A percentile compares a stretch with the other conserved stretches of the same genome.
These are phyloP conservation scores for Sarcophaga bullata DNA, from an alignment of 1,140 invertebrate genomes.

Conservation along the genomic window DNA sequence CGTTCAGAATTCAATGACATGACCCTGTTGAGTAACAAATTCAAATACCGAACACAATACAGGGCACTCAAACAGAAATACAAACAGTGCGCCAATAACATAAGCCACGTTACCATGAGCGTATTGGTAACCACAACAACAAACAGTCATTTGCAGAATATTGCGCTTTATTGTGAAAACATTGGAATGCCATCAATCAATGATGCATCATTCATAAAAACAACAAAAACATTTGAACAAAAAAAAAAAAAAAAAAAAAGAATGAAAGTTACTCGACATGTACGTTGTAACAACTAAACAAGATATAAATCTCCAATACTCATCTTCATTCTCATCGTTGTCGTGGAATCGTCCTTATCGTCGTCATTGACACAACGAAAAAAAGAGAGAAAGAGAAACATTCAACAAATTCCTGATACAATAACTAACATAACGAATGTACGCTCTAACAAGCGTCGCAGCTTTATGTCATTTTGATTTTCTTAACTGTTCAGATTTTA, in stretches of 20 bases:
- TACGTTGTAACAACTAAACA: background rate
- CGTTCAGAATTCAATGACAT: too few relatives aligned
- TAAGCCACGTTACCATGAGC: background rate
- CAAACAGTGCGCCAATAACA: background rate
- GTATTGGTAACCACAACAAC: constrained; percentile 13
- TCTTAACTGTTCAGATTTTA: background rate
- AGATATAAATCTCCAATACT: background rate
- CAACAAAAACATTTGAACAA: too few relatives aligned
- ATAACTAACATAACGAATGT: background rate
- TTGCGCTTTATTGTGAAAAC: constrained; percentile 26
- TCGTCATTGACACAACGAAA: background rate
- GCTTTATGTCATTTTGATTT: background rate
- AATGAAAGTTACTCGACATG: too few relatives aligned
- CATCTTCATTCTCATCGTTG: background rate
- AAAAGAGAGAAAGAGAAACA: background rate
- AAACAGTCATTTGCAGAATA: constrained; percentile 18
- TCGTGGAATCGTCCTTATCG: background rate
- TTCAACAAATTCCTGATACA: background rate
- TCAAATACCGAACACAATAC: too few relatives aligned
- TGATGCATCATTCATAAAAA: constrained; percentile 19
- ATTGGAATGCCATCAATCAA: background rate
- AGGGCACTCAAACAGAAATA: background rate
- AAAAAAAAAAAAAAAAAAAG: too few relatives aligned
- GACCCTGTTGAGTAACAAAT: too few relatives aligned
- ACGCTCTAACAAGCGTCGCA: background rate